Conservation (phyloP, 2,113 vertebrate species). For the Sisor rabdophorus region DNA sequence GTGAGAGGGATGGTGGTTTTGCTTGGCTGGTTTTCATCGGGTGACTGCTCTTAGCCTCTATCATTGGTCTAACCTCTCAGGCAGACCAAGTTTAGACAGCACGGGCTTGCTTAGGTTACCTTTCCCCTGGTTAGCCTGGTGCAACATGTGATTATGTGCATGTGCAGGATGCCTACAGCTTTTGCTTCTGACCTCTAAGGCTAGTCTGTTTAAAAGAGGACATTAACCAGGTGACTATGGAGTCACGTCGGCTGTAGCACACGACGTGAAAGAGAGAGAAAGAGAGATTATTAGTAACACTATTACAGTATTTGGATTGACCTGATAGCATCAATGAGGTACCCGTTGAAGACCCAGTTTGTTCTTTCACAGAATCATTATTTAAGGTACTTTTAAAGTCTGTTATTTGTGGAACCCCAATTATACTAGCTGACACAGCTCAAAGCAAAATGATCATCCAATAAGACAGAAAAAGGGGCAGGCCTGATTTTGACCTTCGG, state of each 20-base stretch:
- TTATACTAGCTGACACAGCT: slow-evolving; percentile 17
- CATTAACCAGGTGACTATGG: slow-evolving; percentile 8
- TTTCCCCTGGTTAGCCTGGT: slow-evolving; percentile 43
- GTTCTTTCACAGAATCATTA: neutral
- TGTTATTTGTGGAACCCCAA: neutral
- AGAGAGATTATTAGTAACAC: neutral
- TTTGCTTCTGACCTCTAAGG: slow-evolving; percentile 12
- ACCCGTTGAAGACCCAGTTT: neutral
- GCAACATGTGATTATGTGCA: slow-evolving; percentile 15
- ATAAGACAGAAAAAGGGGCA: slow-evolving; percentile 28
- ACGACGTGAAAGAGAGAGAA: neutral
- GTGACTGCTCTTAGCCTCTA: slow-evolving; percentile 23
- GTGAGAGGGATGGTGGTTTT: neutral
- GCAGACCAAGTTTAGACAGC: slow-evolving; percentile 37
- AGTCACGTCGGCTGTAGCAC: slow-evolving; percentile 8
- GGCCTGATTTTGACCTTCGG: slow-evolving; percentile 25
- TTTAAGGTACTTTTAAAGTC: neutral
- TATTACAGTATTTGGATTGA: neutral
- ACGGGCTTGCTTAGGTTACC: slow-evolving; percentile 30
- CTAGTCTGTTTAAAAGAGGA: neutral
- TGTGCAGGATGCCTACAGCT: slow-evolving; percentile 2
- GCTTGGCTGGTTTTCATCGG: slow-evolving; percentile 26
- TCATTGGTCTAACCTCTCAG: slow-evolving; percentile 37
- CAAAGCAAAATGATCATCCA: slow-evolving; percentile 12
- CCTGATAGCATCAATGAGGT: neutral